phyloP scores from a whole-genome alignment of 1,140 invertebrate genomes.

The Pseudomyrmex pallidus region DNA sequence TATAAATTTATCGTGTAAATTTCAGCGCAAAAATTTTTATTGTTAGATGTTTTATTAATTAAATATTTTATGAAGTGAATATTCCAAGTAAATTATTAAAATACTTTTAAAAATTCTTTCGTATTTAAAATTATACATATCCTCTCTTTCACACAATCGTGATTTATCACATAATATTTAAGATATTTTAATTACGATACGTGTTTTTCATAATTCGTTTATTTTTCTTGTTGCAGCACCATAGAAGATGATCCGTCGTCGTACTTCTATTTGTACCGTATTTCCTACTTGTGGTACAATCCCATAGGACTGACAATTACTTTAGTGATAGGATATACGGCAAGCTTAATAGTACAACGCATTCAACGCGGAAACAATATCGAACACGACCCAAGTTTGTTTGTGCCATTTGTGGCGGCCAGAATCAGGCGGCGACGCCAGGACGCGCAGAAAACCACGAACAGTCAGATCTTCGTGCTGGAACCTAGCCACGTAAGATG shows the following conservation, averaged over 20 bases:
- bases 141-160: background rate
- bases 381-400: slow-evolving; percentile 87
- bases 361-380: slow-evolving; percentile 69
- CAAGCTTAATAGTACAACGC: slow-evolving; percentile 83
- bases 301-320: slow-evolving; percentile 89
- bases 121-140: background rate
- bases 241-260: slow-evolving; percentile 53
- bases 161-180: background rate
- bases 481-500: slow-evolving; percentile 50
- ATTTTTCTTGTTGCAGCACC: slow-evolving; percentile 55
- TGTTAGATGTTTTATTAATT: background rate
- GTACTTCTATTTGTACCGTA: slow-evolving; percentile 85
- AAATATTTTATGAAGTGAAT: background rate
- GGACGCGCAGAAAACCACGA: slow-evolving; percentile 65
- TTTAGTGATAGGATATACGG: slow-evolving; percentile 87
- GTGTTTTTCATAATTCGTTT: background rate
- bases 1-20: slow-evolving; percentile 7
- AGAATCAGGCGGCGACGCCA: slow-evolving; percentile 78
- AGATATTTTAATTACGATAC: background rate
- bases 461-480: slow-evolving; percentile 76
- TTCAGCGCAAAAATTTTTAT: background rate
- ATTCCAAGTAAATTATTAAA: background rate
- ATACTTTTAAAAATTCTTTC: background rate
- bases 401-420: slow-evolving; percentile 87
- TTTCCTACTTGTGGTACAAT: slow-evolving; percentile 89